These are phyloP conservation scores for Ectemnius continuus DNA, from an alignment of 2,888 invertebrate species.

Conservation along the genomic window DNA sequence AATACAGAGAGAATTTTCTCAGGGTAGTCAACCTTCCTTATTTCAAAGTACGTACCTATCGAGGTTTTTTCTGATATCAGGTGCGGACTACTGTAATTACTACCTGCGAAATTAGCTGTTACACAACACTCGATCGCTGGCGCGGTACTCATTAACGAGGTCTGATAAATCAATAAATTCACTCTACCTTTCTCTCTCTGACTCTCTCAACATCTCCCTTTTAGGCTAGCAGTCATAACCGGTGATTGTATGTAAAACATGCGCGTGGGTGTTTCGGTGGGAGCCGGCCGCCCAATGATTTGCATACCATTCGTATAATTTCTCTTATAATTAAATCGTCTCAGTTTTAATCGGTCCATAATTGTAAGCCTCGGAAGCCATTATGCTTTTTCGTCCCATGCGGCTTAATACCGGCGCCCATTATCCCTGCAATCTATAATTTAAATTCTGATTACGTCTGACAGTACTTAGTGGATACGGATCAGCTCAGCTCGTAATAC, in stretches of 20 bases:
- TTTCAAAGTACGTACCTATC: not conserved
- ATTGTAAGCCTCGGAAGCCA: slow-evolving; percentile 25
- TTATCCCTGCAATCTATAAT: slow-evolving; percentile 34
- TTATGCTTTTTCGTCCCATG: slow-evolving; percentile 28
- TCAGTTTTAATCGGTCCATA: slow-evolving; percentile 38
- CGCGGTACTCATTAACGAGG: slow-evolving; percentile 14
- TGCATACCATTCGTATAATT: slow-evolving; percentile 39
- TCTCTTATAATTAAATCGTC: slow-evolving; percentile 49
- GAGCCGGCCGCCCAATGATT: slow-evolving; percentile 19
- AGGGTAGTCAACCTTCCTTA: not conserved
- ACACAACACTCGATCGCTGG: not conserved
- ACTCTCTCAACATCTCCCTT: not conserved
- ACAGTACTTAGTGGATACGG: too few relatives aligned
- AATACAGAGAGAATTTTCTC: too few relatives aligned
- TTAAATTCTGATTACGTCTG: slow-evolving; percentile 26
- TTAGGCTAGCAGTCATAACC: slow-evolving; percentile 14
- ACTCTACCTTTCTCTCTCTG: slow-evolving; percentile 1
- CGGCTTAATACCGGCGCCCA: slow-evolving; percentile 37
- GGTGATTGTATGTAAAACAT: slow-evolving; percentile 53
- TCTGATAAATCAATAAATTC: slow-evolving; percentile 17
- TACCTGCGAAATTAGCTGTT: too few relatives aligned
- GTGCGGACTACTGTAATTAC: too few relatives aligned
- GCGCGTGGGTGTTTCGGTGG: slow-evolving; percentile 41
- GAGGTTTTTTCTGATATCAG: slow-evolving; percentile 2
- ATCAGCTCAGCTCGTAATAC: too few relatives aligned